Percentiles rank a stretch among this genome's conserved stretches.
These are phyloP conservation scores for Polyommatus icarus DNA, from an alignment of 2,888 invertebrate species.

Conservation along the genomic window DNA sequence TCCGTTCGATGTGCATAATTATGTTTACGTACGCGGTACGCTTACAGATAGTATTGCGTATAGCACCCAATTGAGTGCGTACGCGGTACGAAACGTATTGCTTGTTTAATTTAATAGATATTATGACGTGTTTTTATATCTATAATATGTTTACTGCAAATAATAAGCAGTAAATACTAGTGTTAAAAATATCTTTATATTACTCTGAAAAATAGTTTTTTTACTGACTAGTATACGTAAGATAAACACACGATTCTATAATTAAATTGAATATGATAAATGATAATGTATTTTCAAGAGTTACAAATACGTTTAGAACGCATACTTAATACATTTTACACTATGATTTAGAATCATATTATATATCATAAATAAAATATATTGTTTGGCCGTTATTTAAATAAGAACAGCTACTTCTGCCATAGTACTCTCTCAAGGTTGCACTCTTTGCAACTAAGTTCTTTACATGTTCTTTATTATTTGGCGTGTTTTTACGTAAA, in stretches of 20 bases:
- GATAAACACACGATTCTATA: not conserved
- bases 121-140: not conserved
- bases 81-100: not conserved
- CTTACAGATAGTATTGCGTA: not conserved
- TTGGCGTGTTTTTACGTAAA: too few relatives aligned
- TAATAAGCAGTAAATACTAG: not conserved
- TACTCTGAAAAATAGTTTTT: conserved; percentile 7
- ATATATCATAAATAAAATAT: too few relatives aligned
- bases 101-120: not conserved
- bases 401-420: too few relatives aligned
- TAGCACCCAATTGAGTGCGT: not conserved
- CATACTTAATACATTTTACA: too few relatives aligned
- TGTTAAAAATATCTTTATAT: conserved; percentile 6
- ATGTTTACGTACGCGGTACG: not conserved
- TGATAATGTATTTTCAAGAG: not conserved
- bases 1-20: too few relatives aligned
- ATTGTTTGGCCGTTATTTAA: too few relatives aligned
- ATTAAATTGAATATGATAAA: not conserved
- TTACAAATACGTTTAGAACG: not conserved
- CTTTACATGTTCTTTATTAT: too few relatives aligned
- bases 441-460: too few relatives aligned
- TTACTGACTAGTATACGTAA: conserved; percentile 25
- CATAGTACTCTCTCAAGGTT: too few relatives aligned
- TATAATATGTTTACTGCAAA: not conserved
- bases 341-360: too few relatives aligned